Conservation (phyloP, 2,113 vertebrate genomes). For the Mugil cephalus region DNA sequence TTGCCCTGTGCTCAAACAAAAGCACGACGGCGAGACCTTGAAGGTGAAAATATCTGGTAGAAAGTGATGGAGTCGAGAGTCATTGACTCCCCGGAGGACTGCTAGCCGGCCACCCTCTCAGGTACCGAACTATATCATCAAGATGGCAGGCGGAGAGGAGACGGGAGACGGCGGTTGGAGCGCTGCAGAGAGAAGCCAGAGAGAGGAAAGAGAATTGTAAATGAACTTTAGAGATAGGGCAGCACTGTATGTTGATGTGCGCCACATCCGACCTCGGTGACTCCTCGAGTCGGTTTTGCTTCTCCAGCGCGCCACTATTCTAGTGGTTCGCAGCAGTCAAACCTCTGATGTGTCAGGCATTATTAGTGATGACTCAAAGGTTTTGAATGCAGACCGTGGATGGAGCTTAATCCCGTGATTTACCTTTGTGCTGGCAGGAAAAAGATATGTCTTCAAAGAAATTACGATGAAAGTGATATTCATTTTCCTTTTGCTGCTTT, state of each 20-base stretch:
- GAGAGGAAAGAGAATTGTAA: slow-evolving; percentile 43
- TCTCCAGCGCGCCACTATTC: slow-evolving; percentile 27
- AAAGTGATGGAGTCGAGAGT: slow-evolving; percentile 70
- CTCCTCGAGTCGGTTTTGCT: slow-evolving; percentile 21
- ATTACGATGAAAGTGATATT: too few species aligned
- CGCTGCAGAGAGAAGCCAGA: slow-evolving; percentile 44
- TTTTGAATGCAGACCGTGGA: slow-evolving; percentile 1
- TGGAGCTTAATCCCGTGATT: not conserved
- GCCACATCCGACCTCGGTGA: slow-evolving; percentile 20
- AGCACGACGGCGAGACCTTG: slow-evolving; percentile 47
- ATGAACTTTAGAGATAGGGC: slow-evolving; percentile 45
- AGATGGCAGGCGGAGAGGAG: slow-evolving; percentile 57
- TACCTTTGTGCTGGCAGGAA: not conserved
- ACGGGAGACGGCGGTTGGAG: slow-evolving; percentile 42
- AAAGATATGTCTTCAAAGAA: not conserved
- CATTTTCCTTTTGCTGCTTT: too few species aligned
- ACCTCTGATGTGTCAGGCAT: slow-evolving; percentile 24
- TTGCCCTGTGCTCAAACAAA: slow-evolving; percentile 60
- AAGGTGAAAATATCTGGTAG: slow-evolving; percentile 71
- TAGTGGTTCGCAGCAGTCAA: slow-evolving; percentile 15
- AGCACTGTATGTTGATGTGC: not conserved
- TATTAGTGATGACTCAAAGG: slow-evolving; percentile 16
- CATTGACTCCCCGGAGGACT: slow-evolving; percentile 63
- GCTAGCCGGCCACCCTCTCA: slow-evolving; percentile 55
- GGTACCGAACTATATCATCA: slow-evolving; percentile 61